Evolutionary conservation across 2,113 vertebrate genomes (phyloP).

Genomic region (Ciconia boyciana): DNA sequence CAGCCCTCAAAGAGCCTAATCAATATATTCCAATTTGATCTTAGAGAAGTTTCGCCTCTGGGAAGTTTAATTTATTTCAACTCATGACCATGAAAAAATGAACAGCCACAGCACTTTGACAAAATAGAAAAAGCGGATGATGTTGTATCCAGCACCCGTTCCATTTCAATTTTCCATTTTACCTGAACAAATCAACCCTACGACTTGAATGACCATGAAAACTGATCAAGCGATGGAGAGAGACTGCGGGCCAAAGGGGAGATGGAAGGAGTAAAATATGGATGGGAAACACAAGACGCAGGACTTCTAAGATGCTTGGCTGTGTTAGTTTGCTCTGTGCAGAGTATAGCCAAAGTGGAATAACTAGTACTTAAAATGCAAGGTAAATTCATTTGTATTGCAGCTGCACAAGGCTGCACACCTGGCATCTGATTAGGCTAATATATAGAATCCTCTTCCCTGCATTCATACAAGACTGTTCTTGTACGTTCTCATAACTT

Average conservation of each 20-base stretch:
- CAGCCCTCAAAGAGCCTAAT: slow-evolving; percentile 78
- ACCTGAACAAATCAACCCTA: slow-evolving; percentile 70
- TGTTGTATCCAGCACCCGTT: slow-evolving; percentile 55
- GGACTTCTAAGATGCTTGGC: not conserved
- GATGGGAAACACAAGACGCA: not conserved
- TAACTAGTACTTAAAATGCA: not conserved
- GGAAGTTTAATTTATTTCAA: slow-evolving; percentile 81
- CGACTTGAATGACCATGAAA: slow-evolving; percentile 63
- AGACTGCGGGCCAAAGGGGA: not conserved
- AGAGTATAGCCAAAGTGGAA: not conserved
- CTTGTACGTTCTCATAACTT: not conserved
- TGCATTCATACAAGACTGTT: not conserved
- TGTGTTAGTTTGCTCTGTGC: not conserved
- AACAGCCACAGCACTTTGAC: slow-evolving; percentile 68
- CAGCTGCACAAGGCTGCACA: not conserved
- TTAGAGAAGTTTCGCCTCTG: slow-evolving; percentile 70
- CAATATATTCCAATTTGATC: slow-evolving; percentile 81
- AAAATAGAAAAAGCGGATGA: slow-evolving; percentile 62
- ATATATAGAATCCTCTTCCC: not conserved
- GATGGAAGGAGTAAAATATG: not conserved
- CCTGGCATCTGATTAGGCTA: not conserved
- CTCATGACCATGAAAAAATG: slow-evolving; percentile 73
- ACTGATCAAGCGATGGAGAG: slow-evolving; percentile 21
- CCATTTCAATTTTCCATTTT: slow-evolving; percentile 74
- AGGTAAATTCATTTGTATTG: slow-evolving; percentile 1